A percentile compares a stretch with the other conserved stretches of the same genome.
Conservation (phyloP, 2,113 vertebrate genomes). For the Eubucco bourcierii region DNA sequence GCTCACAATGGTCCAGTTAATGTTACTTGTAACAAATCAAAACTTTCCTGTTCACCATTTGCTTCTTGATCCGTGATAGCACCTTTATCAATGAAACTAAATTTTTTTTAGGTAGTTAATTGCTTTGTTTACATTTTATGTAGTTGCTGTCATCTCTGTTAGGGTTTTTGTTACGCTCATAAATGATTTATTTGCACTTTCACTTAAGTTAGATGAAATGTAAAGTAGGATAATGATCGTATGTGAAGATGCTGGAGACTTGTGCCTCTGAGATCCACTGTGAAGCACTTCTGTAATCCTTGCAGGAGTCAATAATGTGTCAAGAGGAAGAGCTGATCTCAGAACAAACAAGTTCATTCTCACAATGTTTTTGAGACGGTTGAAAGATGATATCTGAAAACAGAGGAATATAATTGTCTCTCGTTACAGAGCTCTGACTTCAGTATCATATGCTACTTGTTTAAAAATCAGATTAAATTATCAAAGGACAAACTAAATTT, state of each 20-base stretch:
- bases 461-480: slow-evolving; percentile 30
- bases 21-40: not conserved
- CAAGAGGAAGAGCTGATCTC: not conserved
- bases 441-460: not conserved
- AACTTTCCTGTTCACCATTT: not conserved
- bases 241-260: not conserved
- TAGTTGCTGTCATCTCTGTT: not conserved
- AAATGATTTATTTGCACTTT: not conserved
- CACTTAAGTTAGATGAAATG: not conserved
- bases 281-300: not conserved
- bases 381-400: not conserved
- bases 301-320: not conserved
- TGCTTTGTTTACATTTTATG: not conserved
- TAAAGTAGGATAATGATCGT: not conserved
- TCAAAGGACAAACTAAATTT: not conserved
- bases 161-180: not conserved
- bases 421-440: not conserved
- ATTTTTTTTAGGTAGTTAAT: not conserved
- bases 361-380: not conserved
- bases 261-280: not conserved
- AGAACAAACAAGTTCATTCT: not conserved
- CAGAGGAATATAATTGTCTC: not conserved
- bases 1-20: not conserved
- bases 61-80: not conserved
- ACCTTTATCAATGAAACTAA: not conserved